Conservation (phyloP, 2,888 invertebrate genomes). For the Ecdyonurus torrentis region DNA sequence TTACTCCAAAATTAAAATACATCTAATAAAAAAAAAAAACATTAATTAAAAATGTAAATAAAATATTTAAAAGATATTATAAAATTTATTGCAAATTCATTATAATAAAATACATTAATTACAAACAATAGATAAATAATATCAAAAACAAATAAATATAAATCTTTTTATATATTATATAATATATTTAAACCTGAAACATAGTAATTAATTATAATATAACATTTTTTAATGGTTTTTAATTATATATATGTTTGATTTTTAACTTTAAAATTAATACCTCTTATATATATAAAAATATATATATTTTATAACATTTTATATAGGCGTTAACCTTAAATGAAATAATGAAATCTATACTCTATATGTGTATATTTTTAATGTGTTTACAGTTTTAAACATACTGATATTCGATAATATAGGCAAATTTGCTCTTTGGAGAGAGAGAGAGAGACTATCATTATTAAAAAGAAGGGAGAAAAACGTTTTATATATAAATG, state of each 20-base stretch:
- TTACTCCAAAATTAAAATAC: too few species aligned
- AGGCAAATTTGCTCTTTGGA: not conserved
- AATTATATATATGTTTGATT: not conserved
- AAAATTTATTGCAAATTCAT: too few species aligned
- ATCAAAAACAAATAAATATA: too few species aligned
- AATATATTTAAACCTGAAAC: too few species aligned
- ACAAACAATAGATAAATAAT: too few species aligned
- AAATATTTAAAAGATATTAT: too few species aligned
- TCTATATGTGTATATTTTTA: not conserved
- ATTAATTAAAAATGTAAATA: too few species aligned
- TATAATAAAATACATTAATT: too few species aligned
- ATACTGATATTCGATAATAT: not conserved
- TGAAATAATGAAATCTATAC: not conserved
- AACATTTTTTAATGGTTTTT: not conserved
- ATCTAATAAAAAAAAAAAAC: too few species aligned
- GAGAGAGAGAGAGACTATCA: not conserved
- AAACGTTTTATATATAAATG: not conserved
- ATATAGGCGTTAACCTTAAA: not conserved
- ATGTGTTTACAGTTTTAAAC: not conserved
- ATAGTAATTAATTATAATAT: not conserved
- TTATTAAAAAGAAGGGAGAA: not conserved
- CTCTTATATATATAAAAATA: not conserved
- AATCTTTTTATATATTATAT: too few species aligned
- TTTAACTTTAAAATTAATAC: not conserved
- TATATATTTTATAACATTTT: not conserved